Evolutionary conservation across 2,113 vertebrate genomes (phyloP), one percentile per base, ranked within the genome.

Genomic region (Cheirogaleus medius): DNA sequence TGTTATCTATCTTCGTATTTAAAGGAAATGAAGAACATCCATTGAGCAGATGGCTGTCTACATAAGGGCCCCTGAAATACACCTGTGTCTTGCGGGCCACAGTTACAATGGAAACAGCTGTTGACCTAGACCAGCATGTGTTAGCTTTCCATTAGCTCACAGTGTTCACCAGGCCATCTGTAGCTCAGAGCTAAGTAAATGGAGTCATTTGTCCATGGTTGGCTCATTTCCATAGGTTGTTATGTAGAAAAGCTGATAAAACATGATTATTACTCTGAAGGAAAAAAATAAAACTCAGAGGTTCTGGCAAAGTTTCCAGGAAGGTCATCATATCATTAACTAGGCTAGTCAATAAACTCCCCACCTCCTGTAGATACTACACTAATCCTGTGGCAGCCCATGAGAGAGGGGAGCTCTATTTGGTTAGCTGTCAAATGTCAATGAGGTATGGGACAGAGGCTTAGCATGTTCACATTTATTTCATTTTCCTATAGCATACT

Each of bases 61-160:
- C 77, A n/a, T 54, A 86, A 82, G 58, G 90, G 87, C 47, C 69
- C 42, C 15, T 21, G 66, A 52, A 5, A 42, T 47, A 34, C 25
- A 87, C 64, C 52, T 52, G 92, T 96, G 92, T 86, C 87, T 97
- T 25, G n/a, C 20, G 87, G 94, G 96, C 95, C 78, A 64, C 17
- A 60, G 96, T 92, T 73, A 69, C 89, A 94, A 42, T 54, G 69
- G 77, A 96, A 98, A 94, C 90, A 98, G 97, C 96, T 98, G 95
- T 95, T 97, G 84, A 96, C 94, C 78, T 94, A 94, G n/a, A 34
- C 47, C 42, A 20, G 76, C 8, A 1, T 49, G 54, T 5, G 1
- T 95, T 92, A 87, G 93, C 98, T 96, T 97, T 96, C 97, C 39
- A 80, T 97, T 94, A 97, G 83, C 87, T 97, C 92, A 88, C 91